Conservation (phyloP, 2,113 vertebrate species). For the Anoura caudifer region DNA sequence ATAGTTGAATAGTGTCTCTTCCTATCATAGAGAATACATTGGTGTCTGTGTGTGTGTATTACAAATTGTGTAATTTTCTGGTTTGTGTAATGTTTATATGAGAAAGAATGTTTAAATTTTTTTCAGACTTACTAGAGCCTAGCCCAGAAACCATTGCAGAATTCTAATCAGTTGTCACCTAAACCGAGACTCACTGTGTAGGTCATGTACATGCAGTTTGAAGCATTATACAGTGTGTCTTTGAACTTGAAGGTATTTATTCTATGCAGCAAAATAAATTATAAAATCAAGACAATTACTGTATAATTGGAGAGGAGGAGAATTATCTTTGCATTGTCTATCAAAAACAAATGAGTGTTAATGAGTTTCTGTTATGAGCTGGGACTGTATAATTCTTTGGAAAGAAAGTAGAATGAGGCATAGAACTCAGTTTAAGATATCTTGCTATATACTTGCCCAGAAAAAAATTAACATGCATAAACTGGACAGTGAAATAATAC, state of each 20-base stretch:
- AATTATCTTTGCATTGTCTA: not conserved
- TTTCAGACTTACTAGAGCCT: not conserved
- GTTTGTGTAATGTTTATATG: not conserved
- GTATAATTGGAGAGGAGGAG: not conserved
- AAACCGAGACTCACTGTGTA: not conserved
- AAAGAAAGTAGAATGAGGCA: not conserved
- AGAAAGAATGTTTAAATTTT: not conserved
- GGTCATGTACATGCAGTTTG: not conserved
- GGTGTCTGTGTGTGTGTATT: not conserved
- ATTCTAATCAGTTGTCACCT: not conserved
- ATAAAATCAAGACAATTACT: not conserved
- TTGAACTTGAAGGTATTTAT: not conserved
- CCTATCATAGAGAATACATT: not conserved
- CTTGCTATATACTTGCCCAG: not conserved
- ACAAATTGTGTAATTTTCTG: not conserved
- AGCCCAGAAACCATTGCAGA: not conserved
- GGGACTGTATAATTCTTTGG: not conserved
- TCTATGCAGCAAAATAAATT: not conserved
- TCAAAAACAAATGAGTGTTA: not conserved
- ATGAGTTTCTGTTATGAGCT: not conserved
- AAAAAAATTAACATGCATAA: not conserved
- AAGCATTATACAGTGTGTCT: not conserved
- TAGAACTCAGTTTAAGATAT: no score
- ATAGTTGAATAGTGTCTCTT: not conserved
- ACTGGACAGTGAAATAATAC: not conserved